phyloP scores from a whole-genome alignment of 2,113 vertebrate genomes.

The Onychostruthus taczanowskii region DNA sequence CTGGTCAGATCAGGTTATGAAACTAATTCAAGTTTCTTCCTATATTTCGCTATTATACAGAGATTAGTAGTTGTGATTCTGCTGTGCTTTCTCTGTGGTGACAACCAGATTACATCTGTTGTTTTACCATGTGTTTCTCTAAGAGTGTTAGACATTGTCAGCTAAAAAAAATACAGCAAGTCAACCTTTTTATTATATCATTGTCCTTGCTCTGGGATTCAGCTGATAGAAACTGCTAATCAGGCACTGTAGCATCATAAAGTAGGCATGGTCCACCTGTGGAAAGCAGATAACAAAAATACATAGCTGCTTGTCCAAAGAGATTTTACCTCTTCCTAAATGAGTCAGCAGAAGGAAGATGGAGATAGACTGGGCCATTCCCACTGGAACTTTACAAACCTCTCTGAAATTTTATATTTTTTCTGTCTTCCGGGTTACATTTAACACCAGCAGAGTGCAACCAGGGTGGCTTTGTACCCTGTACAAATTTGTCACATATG shows the following conservation, averaged over 20 bases:
- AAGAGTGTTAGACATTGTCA: background rate
- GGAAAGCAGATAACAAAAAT: background rate
- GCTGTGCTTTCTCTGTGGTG: background rate
- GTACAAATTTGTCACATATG: background rate
- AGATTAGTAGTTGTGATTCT: background rate
- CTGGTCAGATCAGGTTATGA: background rate
- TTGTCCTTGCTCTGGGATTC: background rate
- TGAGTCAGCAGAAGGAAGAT: background rate
- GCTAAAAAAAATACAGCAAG: background rate
- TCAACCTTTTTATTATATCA: background rate
- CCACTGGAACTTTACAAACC: background rate
- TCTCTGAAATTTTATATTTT: background rate
- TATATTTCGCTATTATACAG: background rate
- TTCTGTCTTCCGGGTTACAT: background rate
- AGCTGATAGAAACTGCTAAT: background rate
- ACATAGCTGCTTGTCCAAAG: background rate
- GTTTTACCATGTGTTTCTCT: background rate
- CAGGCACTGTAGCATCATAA: background rate
- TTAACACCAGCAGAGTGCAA: background rate
- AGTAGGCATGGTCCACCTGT: background rate
- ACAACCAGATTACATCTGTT: background rate
- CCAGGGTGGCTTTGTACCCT: background rate
- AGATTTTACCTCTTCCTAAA: background rate
- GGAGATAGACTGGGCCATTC: background rate
- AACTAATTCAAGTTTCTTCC: background rate